Evolutionary conservation across 2,888 invertebrate species (phyloP), one percentile per base, ranked within the genome.

Genomic region (Thereva nobilitata): DNA sequence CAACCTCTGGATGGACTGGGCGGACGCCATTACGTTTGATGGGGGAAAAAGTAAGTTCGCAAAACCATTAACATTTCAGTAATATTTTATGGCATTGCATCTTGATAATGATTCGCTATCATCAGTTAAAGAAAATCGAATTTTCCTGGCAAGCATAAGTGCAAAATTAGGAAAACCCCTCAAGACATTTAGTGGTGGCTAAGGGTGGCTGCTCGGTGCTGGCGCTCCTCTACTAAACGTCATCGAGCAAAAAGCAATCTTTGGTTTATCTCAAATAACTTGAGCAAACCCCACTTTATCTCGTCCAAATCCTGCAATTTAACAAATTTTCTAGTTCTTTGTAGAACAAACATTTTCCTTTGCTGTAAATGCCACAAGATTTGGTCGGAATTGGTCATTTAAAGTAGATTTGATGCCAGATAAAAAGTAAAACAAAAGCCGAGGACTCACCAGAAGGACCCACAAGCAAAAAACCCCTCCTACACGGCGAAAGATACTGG

Each of bases 361-460:
- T 68, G 49, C 63, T 68, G 68, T 68, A 68, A 70, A 70, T 70
- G 66, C 68, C 68, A 67, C 64, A 69, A 71, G 71, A 71, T 71
- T 71, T 69, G 70, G 63, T 71, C 61, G 68, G 61, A 71, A 71
- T 71, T 71, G 71, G 71, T 71, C 70, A 71, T 71, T 71, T 70
- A 68, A 70, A 70, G 69, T 68, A 71, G 70, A 71, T 71, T 70
- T 69, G 67, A 70, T 69, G 66, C 57, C 64, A 50, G 67, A 67
- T 70, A 67, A 68, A 55, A 67, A 67, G 54, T 67, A 61, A 67
- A 61, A 54, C 52, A 68, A 68, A 8, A 65, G 61, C 41, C 50
- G 61, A 42, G 50, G 61, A 61, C 50, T 50, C 61, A 67, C 37
- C 37, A 41, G 63, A 67, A 54, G 49, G 63, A 63, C 42, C 23